These are phyloP conservation scores for Thunnus albacares DNA, from an alignment of 2,797 vertebrate species.

Conservation along the genomic window DNA sequence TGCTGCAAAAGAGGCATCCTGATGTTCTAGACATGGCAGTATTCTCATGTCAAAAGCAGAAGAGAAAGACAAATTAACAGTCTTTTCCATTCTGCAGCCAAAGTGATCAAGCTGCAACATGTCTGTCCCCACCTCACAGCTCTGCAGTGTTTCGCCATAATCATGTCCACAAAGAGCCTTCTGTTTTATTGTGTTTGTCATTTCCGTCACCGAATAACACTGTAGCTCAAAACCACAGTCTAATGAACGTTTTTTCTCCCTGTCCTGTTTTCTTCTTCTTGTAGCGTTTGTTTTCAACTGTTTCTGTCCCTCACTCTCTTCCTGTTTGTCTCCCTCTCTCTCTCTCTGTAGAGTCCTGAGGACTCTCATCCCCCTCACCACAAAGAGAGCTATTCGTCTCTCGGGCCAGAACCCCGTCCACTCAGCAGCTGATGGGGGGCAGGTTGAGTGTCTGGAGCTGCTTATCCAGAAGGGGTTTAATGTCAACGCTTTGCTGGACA, in stretches of 20 bases:
- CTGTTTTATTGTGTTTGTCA: constrained; percentile 67
- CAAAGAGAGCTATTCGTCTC: constrained; percentile 85
- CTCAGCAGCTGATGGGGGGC: constrained; percentile 90
- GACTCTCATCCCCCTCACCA: constrained; percentile 90
- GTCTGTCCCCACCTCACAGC: constrained; percentile 49
- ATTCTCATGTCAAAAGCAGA: constrained; percentile 4
- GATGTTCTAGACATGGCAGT: neutral
- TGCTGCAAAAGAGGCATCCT: neutral
- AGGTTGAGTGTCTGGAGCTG: constrained; percentile 88
- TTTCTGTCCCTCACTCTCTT: constrained; percentile 36
- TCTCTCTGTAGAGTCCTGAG: constrained; percentile 85
- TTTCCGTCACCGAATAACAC: constrained; percentile 55
- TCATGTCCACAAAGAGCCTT: constrained; percentile 69
- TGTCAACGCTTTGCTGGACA: constrained; percentile 85
- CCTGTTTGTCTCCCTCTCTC: constrained; percentile 21
- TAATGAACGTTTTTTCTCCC: constrained; percentile 62
- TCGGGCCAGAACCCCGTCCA: constrained; percentile 90
- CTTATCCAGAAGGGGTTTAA: constrained; percentile 88
- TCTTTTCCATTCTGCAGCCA: constrained; percentile 49
- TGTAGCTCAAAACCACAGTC: constrained; percentile 57
- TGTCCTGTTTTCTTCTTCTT: constrained; percentile 50
- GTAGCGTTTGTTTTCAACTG: constrained; percentile 49
- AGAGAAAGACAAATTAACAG: constrained; percentile 38
- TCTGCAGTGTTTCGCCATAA: constrained; percentile 54
- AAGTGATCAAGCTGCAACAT: constrained; percentile 35